phyloP scores from a whole-genome alignment of 2,797 vertebrate genomes.

The Acomys russatus region DNA sequence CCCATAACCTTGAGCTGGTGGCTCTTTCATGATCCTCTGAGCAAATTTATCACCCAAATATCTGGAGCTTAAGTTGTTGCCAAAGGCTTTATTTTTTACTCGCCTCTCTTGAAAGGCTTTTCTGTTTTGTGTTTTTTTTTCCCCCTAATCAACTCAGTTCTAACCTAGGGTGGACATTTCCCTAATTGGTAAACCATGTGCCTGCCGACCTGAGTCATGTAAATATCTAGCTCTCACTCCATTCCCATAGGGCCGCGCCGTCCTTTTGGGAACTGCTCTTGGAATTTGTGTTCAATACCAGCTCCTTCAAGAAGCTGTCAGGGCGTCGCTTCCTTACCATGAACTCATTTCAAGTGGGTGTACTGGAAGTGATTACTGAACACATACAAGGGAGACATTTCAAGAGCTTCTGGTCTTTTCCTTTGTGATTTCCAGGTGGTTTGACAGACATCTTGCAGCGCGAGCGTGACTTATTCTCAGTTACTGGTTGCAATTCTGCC shows the following conservation, averaged over 20 bases:
- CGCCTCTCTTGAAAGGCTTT: background rate
- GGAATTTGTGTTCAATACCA: background rate
- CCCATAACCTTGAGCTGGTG: conserved; percentile 54
- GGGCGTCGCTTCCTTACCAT: background rate
- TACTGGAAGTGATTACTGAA: background rate
- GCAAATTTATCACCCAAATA: conserved; percentile 67
- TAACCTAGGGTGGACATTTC: conserved; percentile 45
- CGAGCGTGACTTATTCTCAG: background rate
- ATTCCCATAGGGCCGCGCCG: background rate
- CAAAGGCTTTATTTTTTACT: conserved; percentile 63
- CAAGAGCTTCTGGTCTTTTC: background rate
- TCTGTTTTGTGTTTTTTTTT: background rate
- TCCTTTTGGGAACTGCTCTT: background rate
- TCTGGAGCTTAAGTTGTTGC: conserved; percentile 60
- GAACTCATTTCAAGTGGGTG: background rate
- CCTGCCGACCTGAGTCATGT: background rate
- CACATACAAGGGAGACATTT: background rate
- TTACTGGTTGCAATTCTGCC: background rate
- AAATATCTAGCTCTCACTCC: background rate
- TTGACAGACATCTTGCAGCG: background rate
- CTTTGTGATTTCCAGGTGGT: background rate
- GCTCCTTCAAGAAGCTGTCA: background rate
- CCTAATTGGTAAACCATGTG: conserved; percentile 39
- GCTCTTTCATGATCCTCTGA: conserved; percentile 33
- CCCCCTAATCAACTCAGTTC: conserved; percentile 14